Conservation (phyloP, 2,888 invertebrate species). For the Zygogramma bicolorata region DNA sequence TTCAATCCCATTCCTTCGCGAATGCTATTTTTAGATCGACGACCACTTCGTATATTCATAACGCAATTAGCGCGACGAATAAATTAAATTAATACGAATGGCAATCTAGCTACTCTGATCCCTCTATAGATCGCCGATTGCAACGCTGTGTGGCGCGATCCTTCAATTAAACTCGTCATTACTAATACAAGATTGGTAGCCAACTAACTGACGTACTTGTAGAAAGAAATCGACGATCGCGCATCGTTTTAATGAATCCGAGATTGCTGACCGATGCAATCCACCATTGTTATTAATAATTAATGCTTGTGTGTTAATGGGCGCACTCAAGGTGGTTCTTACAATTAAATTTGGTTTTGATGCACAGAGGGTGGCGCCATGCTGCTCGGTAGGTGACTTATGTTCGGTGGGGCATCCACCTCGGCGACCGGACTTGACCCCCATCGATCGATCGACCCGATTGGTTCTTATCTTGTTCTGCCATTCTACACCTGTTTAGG, state of each 20-base stretch:
- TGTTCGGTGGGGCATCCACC: neutral
- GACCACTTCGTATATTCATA: neutral
- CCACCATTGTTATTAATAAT: slow-evolving; percentile 13
- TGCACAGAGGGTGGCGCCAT: neutral
- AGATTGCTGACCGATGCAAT: slow-evolving; percentile 3
- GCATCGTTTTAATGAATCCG: slow-evolving; percentile 1
- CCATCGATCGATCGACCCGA: neutral
- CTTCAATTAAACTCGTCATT: neutral
- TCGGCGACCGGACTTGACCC: slow-evolving; percentile 1
- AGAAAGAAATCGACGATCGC: neutral
- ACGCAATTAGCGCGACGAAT: neutral
- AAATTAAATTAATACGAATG: neutral
- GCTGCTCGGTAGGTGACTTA: neutral
- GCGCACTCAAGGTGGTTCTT: slow-evolving; percentile 17
- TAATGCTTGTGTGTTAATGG: slow-evolving; percentile 2
- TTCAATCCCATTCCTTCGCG: too few species aligned
- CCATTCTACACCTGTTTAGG: too few species aligned
- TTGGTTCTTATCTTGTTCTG: too few species aligned
- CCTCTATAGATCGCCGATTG: neutral
- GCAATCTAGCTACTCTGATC: neutral
- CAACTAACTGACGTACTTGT: neutral
- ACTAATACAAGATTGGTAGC: neutral
- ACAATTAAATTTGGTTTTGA: slow-evolving; percentile 2
- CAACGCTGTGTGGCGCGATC: neutral
- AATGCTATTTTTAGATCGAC: neutral